phyloP scores from a whole-genome alignment of 2,797 vertebrate genomes.

The Potorous gilbertii region DNA sequence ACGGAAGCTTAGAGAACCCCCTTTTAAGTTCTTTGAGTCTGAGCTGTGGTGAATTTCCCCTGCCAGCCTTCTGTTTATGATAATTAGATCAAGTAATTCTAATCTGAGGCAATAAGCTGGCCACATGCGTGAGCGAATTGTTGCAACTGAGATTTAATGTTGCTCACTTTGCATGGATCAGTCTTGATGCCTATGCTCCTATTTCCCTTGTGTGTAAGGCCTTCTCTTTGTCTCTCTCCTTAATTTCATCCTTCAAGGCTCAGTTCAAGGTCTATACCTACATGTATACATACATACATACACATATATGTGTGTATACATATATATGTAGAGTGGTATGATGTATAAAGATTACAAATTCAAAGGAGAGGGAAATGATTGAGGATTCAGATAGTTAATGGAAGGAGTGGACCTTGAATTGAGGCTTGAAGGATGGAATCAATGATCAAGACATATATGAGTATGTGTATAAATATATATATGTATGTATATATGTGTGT shows the following conservation, averaged over 20 bases:
- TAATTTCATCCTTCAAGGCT: background rate
- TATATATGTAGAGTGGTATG: background rate
- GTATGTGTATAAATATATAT: background rate
- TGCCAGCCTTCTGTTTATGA: slow-evolving; percentile 60
- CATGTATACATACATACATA: background rate
- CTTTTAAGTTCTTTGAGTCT: background rate
- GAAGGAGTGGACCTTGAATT: background rate
- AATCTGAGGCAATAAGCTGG: slow-evolving; percentile 69
- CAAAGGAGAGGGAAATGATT: background rate
- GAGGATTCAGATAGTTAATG: background rate
- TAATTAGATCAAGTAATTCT: slow-evolving; percentile 72
- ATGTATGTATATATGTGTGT: background rate
- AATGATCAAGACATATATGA: background rate
- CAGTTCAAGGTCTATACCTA: background rate
- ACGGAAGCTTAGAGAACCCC: background rate
- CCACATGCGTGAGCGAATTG: slow-evolving; percentile 71
- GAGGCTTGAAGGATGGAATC: background rate
- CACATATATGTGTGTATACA: background rate
- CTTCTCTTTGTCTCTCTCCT: background rate
- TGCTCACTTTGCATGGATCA: slow-evolving; percentile 48
- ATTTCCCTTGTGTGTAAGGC: background rate
- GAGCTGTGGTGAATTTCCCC: slow-evolving; percentile 40
- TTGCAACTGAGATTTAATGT: slow-evolving; percentile 47
- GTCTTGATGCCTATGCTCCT: background rate
- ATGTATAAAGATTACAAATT: background rate